Base-by-base conservation (phyloP, 2,888 invertebrate species). In the Synergus japonicus region DNA sequence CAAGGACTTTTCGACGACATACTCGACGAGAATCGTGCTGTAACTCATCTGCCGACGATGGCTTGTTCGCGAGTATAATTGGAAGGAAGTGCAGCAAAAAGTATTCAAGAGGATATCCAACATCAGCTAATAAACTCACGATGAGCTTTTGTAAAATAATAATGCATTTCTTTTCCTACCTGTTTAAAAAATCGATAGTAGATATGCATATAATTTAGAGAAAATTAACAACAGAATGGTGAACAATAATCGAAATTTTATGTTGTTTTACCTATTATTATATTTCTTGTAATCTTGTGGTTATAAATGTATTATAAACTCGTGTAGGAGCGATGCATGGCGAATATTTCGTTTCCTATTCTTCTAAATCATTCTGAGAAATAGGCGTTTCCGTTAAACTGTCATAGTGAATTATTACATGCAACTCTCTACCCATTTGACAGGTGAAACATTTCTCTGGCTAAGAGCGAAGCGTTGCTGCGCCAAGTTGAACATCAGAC, bases 11-110 rank as follows among this genome's bases (percentile, higher is more conserved):
- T 84, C 83, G 76, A 79, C 76, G 81, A 79, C 81, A 82, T 82
- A 81, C 83, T 82, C 79, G 83, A 85, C 84, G 85, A 84, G 86
- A 86, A 85, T 86, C 88, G 87, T 87, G 88, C 87, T 84, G 86
- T 87, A 87, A 87, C 87, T 88, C 73, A 54, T 73, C 83, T 77
- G 81, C 83, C 84, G 85, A 81, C 82, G 83, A 78, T 82, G 76
- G 60, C 83, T 86, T 82, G 81, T 77, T 80, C 82, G 82, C 77
- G 63, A 76, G 58, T 77, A 79, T 83, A 84, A 85, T 83, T 83
- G 83, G 83, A 85, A 83, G 83, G 83, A 83, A 83, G 82, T 83
- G 85, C 84, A 81, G 78, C 82, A 85, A 84, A 83, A 82, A 82
- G 81, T 81, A 82, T 82, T 84, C 79, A 79, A 66, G 77, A 78